phyloP scores from a whole-genome alignment of 2,113 vertebrate genomes.

The Haemorhous mexicanus region DNA sequence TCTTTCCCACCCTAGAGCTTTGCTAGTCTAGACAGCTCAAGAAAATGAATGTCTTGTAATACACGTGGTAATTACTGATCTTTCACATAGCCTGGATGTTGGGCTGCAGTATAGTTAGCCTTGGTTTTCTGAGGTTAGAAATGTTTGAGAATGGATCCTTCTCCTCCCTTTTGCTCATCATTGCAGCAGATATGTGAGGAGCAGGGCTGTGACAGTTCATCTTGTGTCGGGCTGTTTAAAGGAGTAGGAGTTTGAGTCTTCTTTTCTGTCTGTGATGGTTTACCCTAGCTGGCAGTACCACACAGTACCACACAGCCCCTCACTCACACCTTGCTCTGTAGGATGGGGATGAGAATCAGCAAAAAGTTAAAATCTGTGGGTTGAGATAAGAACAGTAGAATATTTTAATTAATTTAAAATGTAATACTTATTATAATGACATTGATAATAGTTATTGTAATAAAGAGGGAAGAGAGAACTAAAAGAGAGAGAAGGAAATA shows the following conservation, averaged over 20 bases:
- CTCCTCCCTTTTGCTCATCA: neutral
- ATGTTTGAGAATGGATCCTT: neutral
- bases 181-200: neutral
- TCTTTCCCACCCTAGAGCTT: neutral
- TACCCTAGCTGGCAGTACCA: neutral
- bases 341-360: neutral
- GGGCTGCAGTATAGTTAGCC: neutral
- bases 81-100: neutral
- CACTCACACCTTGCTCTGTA: neutral
- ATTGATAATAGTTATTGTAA: neutral
- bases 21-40: constrained; percentile 10
- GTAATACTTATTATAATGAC: neutral
- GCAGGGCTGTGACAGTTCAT: rapidly evolving
- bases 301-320: neutral
- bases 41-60: constrained; percentile 2
- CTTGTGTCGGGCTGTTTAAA: rapidly evolving
- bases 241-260: neutral
- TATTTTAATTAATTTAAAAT: neutral
- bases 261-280: neutral
- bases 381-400: neutral
- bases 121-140: neutral
- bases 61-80: neutral
- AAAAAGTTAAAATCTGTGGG: neutral
- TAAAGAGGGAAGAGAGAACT: neutral
- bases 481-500: neutral